These are phyloP conservation scores for Agapostemon virescens DNA, from an alignment of 2,888 invertebrate species.

Conservation along the genomic window DNA sequence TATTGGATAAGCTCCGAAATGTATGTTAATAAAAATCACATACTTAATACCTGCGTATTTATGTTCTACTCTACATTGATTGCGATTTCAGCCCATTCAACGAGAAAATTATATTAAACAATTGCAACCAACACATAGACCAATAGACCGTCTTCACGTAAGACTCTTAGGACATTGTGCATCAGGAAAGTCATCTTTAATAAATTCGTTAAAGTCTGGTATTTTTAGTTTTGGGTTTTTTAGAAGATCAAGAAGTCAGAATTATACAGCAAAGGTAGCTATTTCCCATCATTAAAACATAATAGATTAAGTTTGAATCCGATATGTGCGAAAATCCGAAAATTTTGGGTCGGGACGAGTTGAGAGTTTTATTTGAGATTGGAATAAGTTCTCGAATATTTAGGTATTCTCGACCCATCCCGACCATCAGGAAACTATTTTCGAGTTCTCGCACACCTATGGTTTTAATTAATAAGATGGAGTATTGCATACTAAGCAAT, in stretches of 20 bases:
- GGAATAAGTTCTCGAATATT: neutral
- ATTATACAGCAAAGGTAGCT: slow-evolving; percentile 74
- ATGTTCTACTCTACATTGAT: slow-evolving; percentile 12
- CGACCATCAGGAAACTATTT: too few relatives aligned
- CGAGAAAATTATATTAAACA: slow-evolving; percentile 84
- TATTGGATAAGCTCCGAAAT: slow-evolving; percentile 85
- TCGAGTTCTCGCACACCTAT: neutral
- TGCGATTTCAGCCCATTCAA: slow-evolving; percentile 71
- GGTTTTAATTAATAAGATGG: neutral
- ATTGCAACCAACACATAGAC: slow-evolving; percentile 83
- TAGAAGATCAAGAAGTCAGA: slow-evolving; percentile 82
- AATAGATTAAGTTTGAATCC: neutral
- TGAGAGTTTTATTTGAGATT: neutral
- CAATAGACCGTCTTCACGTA: slow-evolving; percentile 84
- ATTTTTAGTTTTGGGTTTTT: slow-evolving; percentile 85
- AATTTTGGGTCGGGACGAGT: neutral
- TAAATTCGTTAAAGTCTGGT: slow-evolving; percentile 86
- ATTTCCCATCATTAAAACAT: neutral
- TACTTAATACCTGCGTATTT: neutral
- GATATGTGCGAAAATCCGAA: neutral
- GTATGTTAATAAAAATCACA: slow-evolving; percentile 50
- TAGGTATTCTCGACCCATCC: neutral
- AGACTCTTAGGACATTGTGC: slow-evolving; percentile 88
- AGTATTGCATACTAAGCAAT: slow-evolving; percentile 19
- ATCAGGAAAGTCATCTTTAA: slow-evolving; percentile 87